Base-by-base conservation (phyloP, 2,797 vertebrate genomes). In the Amblyopsis hoosieri region DNA sequence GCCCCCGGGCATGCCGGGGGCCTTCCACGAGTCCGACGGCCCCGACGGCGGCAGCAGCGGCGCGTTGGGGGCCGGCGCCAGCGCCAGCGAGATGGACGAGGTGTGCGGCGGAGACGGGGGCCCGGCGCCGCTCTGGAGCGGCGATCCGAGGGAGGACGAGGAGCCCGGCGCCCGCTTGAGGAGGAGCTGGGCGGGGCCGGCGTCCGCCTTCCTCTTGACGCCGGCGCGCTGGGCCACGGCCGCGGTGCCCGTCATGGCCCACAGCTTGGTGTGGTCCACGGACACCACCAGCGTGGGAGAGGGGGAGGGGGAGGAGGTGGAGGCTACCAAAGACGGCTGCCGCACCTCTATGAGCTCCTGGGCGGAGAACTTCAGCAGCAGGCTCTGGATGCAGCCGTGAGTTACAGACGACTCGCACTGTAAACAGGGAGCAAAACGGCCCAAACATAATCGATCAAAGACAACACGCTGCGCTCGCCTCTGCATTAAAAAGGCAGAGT, bases 321-420 rank as follows among this genome's bases (percentile, higher is more conserved):
- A 91, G 3, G 94, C 89, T 54, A 84, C 76, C 0, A 89, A 80
- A 12, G 89, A 73, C 1, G 93, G 87, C 81, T 95, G 90, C 2
- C 94, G 91, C 37, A 97, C 94, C 69, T 96, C 96, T 0, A 98
- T 98, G 64, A 98, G 87, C 75, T 98, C 96, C 80, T 98, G 96
- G 60, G 96, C 96, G 0, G 96, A 94, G 83, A 98, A 98, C 60
- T 98, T 97, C 51, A 97, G 93, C 58, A 98, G 89, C 17, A 98
- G 91, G 71, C 95, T 96, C 81, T 95, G 94, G 76, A 98, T 96
- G 62, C 91, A 93, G 14, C 87, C 80, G 11, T 94, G 94, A 56
- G 89, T 92, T 15, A 93, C 91, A 2, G 91, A 84, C 29, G 91
- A 78, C 67, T 95, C 94, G n/a, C 93, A 87, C 95, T 97, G 83